A percentile compares a stretch with the other conserved stretches of the same genome.
Evolutionary conservation across 2,888 invertebrate species (phyloP).

Genomic region (Brachypalpus laphriformis): DNA sequence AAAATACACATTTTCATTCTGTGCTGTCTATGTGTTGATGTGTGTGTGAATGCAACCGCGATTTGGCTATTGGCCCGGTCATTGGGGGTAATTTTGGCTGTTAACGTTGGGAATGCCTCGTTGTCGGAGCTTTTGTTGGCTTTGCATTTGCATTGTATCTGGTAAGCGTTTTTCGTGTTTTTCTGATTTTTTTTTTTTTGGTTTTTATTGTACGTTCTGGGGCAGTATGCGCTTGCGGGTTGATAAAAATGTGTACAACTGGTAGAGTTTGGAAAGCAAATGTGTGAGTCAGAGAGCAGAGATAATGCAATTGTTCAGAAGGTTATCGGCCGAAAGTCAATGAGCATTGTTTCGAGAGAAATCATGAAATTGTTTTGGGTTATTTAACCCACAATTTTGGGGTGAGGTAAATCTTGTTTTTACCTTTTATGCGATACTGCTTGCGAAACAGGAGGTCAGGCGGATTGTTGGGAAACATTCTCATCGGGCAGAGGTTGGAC

Average conservation of each 20-base stretch:
- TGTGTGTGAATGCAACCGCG: constrained; percentile 9
- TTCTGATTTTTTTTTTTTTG: neutral
- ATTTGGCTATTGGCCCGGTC: constrained; percentile 60
- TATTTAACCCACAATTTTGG: neutral
- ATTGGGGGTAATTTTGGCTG: constrained; percentile 62
- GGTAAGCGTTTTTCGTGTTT: constrained; percentile 8
- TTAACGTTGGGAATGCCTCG: constrained; percentile 13
- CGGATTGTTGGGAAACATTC: too few relatives aligned
- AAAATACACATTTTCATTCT: constrained; percentile 17
- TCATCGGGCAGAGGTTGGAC: too few relatives aligned
- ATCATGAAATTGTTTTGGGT: constrained; percentile 39
- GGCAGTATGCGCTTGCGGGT: constrained; percentile 28
- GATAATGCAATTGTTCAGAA: constrained; percentile 58
- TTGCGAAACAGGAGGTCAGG: too few relatives aligned
- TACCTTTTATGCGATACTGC: neutral
- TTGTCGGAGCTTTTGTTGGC: neutral
- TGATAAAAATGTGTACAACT: constrained; percentile 39
- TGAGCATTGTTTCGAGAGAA: constrained; percentile 48
- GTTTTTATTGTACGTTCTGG: neutral
- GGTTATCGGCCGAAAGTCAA: constrained; percentile 60
- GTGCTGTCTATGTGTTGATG: neutral
- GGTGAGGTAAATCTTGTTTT: neutral
- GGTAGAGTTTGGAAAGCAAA: constrained; percentile 3
- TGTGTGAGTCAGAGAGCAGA: constrained; percentile 59
- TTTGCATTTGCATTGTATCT: constrained; percentile 7